Base-by-base conservation (phyloP, 2,113 vertebrate genomes). In the Sceloporus tristichus region DNA sequence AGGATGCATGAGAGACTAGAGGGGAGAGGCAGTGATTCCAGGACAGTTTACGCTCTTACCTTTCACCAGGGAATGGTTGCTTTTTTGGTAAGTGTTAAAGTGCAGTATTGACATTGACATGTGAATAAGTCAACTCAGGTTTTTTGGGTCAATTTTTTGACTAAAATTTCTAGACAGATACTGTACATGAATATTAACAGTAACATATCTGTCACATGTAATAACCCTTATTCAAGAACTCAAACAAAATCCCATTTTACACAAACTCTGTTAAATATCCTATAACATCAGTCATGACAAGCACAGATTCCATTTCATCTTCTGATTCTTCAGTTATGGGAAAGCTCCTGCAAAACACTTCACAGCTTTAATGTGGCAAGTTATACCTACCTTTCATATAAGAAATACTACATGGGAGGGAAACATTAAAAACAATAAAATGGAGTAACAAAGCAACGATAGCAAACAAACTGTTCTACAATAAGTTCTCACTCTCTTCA, bases 201-300 rank as follows among this genome's bases (percentile, higher is more conserved):
- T 6, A 87, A 2, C 5, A 87, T 13, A 1, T 79, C 2, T 14
- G 9, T 65, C 13, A 23, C 21, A 21, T 10, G 9, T 42, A 65
- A 78, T 23, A 3, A 75, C 34, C 68, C 34, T 40, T 80, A 23
- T 23, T 38, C 34, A 6, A 85, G 13, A 53, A 79, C 5, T 0
- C 25, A 42, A 14, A 83, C 27, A 27, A 76, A 84, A 1, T 62
- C 25, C 3, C 0, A 0, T 40, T 3, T 91, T 82, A 59, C 65
- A 48, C 21, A 23, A 81, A 13, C 21, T 86, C 3, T 2, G 0
- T 0, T 10, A 80, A 70, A 29, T 1, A 85, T 68, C 79, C 0
- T 0, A 9, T 56, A 71, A 56, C 25, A 1, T 62, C 68, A 42
- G 54, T 48, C 23, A 38, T 82, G 38, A 82, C 5, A 3, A 85